Conservation (phyloP, 2,888 invertebrate genomes). For the Melolontha melolontha region DNA sequence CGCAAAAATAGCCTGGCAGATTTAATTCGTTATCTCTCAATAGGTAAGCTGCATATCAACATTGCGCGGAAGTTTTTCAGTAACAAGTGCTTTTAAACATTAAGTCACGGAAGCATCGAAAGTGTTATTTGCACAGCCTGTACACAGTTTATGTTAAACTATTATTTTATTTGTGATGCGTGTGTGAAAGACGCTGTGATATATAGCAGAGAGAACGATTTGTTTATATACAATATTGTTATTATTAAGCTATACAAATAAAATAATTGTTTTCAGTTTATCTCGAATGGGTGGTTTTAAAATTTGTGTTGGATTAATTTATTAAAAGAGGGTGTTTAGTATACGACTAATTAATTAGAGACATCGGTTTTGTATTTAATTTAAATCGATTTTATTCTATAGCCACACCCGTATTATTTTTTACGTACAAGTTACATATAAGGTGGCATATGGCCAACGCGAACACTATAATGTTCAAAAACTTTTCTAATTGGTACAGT, state of each 20-base stretch:
- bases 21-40: no score
- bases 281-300: background rate
- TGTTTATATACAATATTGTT: slow-evolving; percentile 6
- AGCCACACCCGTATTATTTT: slow-evolving; percentile 33
- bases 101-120: slow-evolving; percentile 5
- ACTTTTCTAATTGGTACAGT: background rate
- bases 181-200: background rate
- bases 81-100: background rate
- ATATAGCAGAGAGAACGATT: slow-evolving; percentile 16
- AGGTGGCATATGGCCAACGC: slow-evolving; percentile 27
- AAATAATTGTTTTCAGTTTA: background rate
- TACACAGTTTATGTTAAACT: slow-evolving; percentile 18
- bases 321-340: no score
- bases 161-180: slow-evolving; percentile 10
- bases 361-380: slow-evolving; percentile 28
- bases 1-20: no score
- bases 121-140: slow-evolving; percentile 6
- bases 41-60: no score
- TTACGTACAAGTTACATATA: slow-evolving; percentile 2
- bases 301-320: background rate
- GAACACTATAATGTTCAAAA: background rate
- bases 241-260: no score
- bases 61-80: no score
- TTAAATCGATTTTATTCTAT: slow-evolving; percentile 35
- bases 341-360: slow-evolving; percentile 3